These are phyloP conservation scores for Tetramorium parvispinum DNA, from an alignment of 1,140 invertebrate genomes.

Conservation along the genomic window DNA sequence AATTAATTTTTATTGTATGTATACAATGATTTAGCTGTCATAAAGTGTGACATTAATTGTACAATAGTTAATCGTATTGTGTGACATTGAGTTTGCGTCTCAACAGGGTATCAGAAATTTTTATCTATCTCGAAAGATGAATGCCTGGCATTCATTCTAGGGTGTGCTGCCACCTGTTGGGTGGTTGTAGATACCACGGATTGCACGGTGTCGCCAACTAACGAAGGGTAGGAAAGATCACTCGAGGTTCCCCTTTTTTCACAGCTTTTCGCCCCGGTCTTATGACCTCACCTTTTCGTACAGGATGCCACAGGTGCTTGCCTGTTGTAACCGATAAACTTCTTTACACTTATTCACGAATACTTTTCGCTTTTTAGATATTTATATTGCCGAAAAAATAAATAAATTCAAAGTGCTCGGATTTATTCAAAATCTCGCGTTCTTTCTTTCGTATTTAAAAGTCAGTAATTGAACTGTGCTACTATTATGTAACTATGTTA, in stretches of 20 bases:
- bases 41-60: not conserved
- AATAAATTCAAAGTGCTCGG: not conserved
- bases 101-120: not conserved
- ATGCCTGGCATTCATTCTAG: not conserved
- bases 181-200: conserved; percentile 24
- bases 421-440: not conserved
- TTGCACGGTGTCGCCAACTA: conserved; percentile 65
- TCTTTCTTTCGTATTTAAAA: not conserved
- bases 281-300: conserved; percentile 15
- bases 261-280: conserved; percentile 26
- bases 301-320: conserved; percentile 60
- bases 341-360: conserved; percentile 5
- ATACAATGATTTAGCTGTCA: not conserved
- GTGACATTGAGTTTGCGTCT: not conserved
- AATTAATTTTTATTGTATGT: not conserved
- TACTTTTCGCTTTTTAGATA: not conserved
- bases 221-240: conserved; percentile 28
- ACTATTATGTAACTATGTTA: not conserved
- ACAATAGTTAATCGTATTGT: not conserved
- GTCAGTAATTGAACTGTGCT: not conserved
- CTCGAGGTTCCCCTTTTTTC: conserved; percentile 19
- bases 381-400: not conserved
- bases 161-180: conserved; percentile 62
- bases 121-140: conserved; percentile 3
- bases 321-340: conserved; percentile 45